Conservation (phyloP, 2,113 vertebrate genomes). For the Tapirus terrestris region DNA sequence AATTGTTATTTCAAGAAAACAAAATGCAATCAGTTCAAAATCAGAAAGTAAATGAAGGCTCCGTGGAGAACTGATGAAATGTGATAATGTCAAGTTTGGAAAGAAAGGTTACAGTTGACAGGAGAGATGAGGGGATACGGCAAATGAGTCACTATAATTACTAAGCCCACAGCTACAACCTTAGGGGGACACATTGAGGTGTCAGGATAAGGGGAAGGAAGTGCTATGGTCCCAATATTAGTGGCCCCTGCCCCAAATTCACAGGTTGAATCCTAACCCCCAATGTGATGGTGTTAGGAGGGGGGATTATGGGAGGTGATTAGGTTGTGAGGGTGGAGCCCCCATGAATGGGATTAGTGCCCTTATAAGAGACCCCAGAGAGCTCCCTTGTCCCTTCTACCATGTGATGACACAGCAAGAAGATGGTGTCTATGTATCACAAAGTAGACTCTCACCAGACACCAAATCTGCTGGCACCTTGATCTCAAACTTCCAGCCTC, state of each 20-base stretch:
- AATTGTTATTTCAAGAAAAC: not conserved
- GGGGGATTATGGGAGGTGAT: accelerated
- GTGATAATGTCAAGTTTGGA: accelerated
- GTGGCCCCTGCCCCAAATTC: not conserved
- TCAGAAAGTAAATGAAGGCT: not conserved
- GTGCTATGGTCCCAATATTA: accelerated
- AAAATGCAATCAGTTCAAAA: not conserved
- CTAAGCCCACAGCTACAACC: accelerated
- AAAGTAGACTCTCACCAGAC: not conserved
- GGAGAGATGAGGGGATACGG: accelerated
- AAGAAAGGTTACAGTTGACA: accelerated
- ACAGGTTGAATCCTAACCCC: not conserved
- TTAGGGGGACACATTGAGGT: accelerated
- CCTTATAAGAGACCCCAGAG: not conserved
- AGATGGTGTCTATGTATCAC: accelerated
- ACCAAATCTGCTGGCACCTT: accelerated
- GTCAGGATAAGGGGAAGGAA: not conserved
- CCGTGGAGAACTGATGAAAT: accelerated
- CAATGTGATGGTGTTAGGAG: not conserved
- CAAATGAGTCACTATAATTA: accelerated
- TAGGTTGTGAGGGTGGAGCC: not conserved
- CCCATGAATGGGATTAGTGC: accelerated
- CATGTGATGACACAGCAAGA: accelerated
- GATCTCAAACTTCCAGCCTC: not conserved
- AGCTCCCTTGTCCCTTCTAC: not conserved